phyloP scores from a whole-genome alignment of 2,797 vertebrate genomes.

The Protosalanx chinensis region DNA sequence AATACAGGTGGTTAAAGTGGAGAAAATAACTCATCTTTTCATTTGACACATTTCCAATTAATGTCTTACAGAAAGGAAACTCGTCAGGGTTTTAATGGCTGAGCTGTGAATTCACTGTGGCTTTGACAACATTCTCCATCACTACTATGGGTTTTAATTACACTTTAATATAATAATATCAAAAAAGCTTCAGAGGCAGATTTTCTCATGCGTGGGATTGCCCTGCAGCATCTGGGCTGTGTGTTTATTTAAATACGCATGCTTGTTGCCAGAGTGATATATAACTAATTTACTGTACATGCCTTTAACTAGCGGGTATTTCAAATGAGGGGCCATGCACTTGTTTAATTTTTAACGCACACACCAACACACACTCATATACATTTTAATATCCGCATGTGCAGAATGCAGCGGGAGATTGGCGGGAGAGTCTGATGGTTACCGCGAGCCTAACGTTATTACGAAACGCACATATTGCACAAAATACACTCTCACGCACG shows the following conservation, averaged over 20 bases:
- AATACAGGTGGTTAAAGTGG: background rate
- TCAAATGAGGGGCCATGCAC: no score
- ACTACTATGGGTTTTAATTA: background rate
- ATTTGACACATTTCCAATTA: no score
- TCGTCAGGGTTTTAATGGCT: background rate
- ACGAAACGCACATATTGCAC: no score
- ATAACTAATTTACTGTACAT: no score
- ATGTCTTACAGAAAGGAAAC: background rate
- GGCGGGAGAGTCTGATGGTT: no score
- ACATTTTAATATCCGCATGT: background rate
- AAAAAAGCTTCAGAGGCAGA: no score
- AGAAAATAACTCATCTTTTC: no score
- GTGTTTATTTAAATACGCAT: no score
- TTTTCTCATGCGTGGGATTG: background rate
- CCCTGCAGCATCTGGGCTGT: background rate
- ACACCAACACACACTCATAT: slow-evolving; percentile 1
- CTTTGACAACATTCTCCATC: background rate
- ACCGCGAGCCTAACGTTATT: no score
- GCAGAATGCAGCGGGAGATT: background rate
- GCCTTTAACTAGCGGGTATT: no score
- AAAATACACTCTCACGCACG: background rate
- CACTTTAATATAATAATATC: background rate
- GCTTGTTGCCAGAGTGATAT: background rate
- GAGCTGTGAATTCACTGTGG: background rate
- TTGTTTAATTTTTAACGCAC: background rate